A percentile compares a stretch with the other conserved stretches of the same genome.
Conservation (phyloP, 2,113 vertebrate genomes). For the Carlito syrichta region DNA sequence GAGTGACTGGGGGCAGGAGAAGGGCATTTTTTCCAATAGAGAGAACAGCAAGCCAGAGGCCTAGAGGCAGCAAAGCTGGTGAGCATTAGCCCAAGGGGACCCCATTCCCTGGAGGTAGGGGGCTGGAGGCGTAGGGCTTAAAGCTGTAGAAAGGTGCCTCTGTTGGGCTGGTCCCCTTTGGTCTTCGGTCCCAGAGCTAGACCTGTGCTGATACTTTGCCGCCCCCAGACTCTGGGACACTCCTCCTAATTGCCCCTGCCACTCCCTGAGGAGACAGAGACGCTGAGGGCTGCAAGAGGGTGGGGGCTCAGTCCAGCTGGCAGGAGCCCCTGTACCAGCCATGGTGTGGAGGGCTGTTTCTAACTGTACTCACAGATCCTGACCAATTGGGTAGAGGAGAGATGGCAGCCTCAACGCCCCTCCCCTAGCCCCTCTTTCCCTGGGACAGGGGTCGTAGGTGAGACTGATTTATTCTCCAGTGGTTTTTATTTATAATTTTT, state of each 20-base stretch:
- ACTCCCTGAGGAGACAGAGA: background rate
- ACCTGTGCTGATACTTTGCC: background rate
- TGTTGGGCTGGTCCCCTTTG: background rate
- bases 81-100: background rate
- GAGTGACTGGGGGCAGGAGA: background rate
- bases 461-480: slow-evolving; percentile 62
- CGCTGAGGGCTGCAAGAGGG: background rate
- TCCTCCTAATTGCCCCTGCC: background rate
- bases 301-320: background rate
- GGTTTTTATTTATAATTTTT: too few species aligned
- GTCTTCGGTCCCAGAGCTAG: background rate
- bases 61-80: background rate
- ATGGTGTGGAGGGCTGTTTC: background rate
- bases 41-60: background rate
- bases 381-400: background rate
- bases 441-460: background rate
- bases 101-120: background rate
- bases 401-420: background rate
- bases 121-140: background rate
- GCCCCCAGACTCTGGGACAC: background rate
- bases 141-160: background rate
- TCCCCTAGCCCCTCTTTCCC: background rate
- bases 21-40: background rate
- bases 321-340: background rate
- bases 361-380: background rate